phyloP scores from a whole-genome alignment of 2,888 invertebrate genomes.

The Gastracanthus pulcherrimus region DNA sequence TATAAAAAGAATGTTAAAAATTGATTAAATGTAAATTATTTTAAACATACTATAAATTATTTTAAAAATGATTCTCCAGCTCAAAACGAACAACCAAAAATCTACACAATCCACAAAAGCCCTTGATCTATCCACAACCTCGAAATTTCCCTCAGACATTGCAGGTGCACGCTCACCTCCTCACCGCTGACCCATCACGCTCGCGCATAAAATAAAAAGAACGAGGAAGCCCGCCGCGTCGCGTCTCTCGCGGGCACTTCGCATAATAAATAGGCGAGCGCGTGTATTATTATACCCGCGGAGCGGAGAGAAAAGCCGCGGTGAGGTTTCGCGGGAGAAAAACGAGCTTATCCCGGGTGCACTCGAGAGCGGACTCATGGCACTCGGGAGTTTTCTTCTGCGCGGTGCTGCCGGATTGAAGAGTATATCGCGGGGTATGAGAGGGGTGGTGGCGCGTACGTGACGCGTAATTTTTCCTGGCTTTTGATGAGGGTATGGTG shows the following conservation, averaged over 20 bases:
- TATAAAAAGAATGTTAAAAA: too few species aligned
- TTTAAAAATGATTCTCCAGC: too few species aligned
- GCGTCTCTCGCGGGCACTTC: constrained; percentile 48
- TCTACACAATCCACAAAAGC: too few species aligned
- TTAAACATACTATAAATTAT: too few species aligned
- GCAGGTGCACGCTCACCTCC: neutral
- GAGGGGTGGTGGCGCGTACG: neutral
- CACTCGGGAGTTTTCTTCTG: constrained; percentile 33
- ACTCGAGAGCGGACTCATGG: constrained; percentile 45
- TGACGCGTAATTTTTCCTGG: neutral
- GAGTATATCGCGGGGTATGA: neutral
- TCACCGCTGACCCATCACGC: neutral
- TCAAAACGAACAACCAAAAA: too few species aligned
- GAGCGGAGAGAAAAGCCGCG: neutral
- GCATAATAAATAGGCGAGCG: constrained; percentile 55
- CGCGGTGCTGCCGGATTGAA: neutral
- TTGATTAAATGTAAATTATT: too few species aligned
- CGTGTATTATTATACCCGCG: too few species aligned
- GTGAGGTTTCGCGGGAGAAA: neutral
- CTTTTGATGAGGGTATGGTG: constrained; percentile 31
- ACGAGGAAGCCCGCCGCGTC: neutral
- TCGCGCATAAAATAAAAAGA: neutral
- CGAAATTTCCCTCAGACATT: neutral
- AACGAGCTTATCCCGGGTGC: constrained; percentile 25
- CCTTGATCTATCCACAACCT: too few species aligned